These are phyloP conservation scores for Melanerpes formicivorus DNA, from an alignment of 2,113 vertebrate genomes.

Conservation along the genomic window DNA sequence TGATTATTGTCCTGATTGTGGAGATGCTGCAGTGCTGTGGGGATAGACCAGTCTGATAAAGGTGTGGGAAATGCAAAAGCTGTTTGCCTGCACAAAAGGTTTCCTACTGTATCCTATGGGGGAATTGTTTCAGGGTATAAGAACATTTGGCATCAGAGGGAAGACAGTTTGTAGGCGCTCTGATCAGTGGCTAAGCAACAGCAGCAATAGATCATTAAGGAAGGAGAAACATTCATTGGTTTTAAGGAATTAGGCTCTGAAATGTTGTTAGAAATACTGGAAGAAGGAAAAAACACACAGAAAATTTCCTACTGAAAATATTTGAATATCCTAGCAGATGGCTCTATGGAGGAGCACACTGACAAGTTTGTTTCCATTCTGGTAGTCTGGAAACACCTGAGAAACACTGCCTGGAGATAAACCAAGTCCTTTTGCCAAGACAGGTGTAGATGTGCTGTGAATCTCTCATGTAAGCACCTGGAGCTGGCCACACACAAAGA, in stretches of 20 bases:
- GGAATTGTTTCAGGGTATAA: conserved; percentile 20
- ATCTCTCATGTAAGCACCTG: not conserved
- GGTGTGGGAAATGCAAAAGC: not conserved
- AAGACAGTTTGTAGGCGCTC: not conserved
- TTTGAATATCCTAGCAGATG: not conserved
- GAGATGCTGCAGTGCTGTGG: not conserved
- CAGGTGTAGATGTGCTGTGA: not conserved
- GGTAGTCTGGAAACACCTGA: not conserved
- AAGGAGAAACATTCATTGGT: not conserved
- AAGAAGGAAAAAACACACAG: not conserved
- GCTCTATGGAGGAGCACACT: not conserved
- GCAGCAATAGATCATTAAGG: not conserved
- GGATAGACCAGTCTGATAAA: conserved; percentile 21
- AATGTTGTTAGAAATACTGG: not conserved
- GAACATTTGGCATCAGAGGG: not conserved
- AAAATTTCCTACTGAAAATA: not conserved
- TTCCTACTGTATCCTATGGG: not conserved
- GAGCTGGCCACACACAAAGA: not conserved
- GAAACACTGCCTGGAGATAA: not conserved
- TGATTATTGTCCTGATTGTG: conserved; percentile 20
- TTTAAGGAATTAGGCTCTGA: conserved; percentile 4
- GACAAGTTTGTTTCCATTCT: not conserved
- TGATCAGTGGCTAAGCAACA: not conserved
- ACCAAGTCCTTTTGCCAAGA: not conserved
- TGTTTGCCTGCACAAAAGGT: conserved; percentile 5